These are phyloP conservation scores for Drosophila simulans DNA, from an alignment of 1,140 invertebrate genomes.

Conservation along the genomic window DNA sequence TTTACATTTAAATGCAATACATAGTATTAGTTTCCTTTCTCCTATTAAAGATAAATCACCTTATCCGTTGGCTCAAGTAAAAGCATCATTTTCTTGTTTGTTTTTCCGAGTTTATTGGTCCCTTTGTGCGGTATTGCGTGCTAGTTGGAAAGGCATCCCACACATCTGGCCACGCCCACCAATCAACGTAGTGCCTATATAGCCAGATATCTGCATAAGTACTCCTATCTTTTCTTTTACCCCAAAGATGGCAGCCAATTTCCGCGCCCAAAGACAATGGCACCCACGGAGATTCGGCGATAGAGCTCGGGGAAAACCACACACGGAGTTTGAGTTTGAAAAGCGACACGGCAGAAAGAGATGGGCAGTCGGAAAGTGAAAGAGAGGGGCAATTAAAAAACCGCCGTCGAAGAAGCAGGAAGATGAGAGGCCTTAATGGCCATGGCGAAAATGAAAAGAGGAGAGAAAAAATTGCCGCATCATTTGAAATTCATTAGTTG, in stretches of 20 bases:
- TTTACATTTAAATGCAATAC: not conserved
- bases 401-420: conserved; percentile 51
- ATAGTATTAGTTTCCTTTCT: not conserved
- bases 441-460: conserved; percentile 52
- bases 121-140: conserved; percentile 8
- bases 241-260: conserved; percentile 47
- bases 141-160: conserved; percentile 37
- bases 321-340: conserved; percentile 42
- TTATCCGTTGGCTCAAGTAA: not conserved
- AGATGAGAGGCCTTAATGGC: conserved; percentile 56
- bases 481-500: conserved; percentile 79
- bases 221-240: conserved; percentile 7
- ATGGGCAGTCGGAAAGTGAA: conserved; percentile 9
- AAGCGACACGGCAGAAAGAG: conserved; percentile 29
- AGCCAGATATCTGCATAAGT: conserved; percentile 6
- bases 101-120: not conserved
- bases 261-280: conserved; percentile 61
- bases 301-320: conserved; percentile 27
- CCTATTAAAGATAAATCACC: not conserved
- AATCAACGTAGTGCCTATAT: conserved; percentile 13
- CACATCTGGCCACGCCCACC: conserved; percentile 35
- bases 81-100: not conserved
- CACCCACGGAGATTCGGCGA: conserved; percentile 3
- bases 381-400: conserved; percentile 68
- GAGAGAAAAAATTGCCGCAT: conserved; percentile 66